Percentiles rank a stretch among this genome's conserved stretches.
phyloP scores from a whole-genome alignment of 2,888 invertebrate genomes.

The Enchytraeus crypticus region DNA sequence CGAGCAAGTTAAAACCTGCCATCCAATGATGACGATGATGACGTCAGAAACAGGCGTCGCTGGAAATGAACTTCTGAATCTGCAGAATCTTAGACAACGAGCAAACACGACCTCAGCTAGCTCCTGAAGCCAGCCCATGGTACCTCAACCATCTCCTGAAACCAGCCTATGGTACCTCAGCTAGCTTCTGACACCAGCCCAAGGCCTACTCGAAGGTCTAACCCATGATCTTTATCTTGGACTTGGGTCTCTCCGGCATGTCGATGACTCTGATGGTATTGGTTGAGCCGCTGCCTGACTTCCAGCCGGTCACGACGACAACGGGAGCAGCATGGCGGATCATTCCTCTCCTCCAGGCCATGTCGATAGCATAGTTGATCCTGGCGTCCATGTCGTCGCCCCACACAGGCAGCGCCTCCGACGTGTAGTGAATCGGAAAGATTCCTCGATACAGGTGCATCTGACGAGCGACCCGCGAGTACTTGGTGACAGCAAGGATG shows the following conservation, averaged over 20 bases:
- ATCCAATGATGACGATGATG: too few relatives aligned
- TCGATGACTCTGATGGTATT: slow-evolving; percentile 27
- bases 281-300: slow-evolving; percentile 27
- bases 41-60: too few relatives aligned
- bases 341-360: slow-evolving; percentile 77
- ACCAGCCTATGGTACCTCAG: too few relatives aligned
- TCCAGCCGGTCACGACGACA: slow-evolving; percentile 29
- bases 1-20: too few relatives aligned
- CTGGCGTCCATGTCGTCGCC: slow-evolving; percentile 46
- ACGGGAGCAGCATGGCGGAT: slow-evolving; percentile 59
- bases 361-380: slow-evolving; percentile 45
- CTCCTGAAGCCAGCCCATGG: too few relatives aligned
- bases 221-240: too few relatives aligned
- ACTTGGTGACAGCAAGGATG: slow-evolving; percentile 80
- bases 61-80: too few relatives aligned
- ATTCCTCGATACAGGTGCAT: slow-evolving; percentile 86
- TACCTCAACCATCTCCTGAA: too few relatives aligned
- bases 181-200: too few relatives aligned
- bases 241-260: slow-evolving; percentile 14
- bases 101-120: too few relatives aligned
- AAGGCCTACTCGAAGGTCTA: too few relatives aligned
- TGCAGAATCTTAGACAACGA: too few relatives aligned
- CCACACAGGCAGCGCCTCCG: slow-evolving; percentile 36
- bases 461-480: slow-evolving; percentile 76
- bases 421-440: slow-evolving; percentile 71